Conservation (phyloP, 92 coral and sea anemone genomes). For the Anthopleura xanthogrammica region DNA sequence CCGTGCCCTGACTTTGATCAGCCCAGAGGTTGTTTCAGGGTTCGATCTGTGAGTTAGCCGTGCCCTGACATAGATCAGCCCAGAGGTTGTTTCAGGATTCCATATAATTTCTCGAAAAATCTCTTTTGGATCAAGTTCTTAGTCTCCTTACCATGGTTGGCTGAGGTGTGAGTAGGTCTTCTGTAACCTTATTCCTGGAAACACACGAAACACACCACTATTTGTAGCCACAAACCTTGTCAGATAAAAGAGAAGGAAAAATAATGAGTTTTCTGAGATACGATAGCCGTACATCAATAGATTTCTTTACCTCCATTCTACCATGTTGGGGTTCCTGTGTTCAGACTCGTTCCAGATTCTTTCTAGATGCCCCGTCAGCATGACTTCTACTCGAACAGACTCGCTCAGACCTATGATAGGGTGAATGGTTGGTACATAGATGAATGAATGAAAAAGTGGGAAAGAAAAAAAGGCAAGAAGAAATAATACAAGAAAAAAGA, state of each 20-base stretch:
- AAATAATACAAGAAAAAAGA: background rate
- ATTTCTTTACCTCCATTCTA: conserved; percentile 49
- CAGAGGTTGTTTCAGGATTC: too few relatives aligned
- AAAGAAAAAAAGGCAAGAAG: background rate
- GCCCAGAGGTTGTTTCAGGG: too few relatives aligned
- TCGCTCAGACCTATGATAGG: conserved; percentile 38
- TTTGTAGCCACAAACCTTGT: conserved; percentile 67
- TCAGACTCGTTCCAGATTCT: conserved; percentile 43
- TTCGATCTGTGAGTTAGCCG: too few relatives aligned
- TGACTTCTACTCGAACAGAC: conserved; percentile 45
- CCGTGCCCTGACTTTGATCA: too few relatives aligned
- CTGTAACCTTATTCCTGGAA: conserved; percentile 56
- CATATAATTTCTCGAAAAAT: too few relatives aligned
- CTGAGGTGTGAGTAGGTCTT: conserved; percentile 60
- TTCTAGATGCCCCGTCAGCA: conserved; percentile 42
- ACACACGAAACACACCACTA: conserved; percentile 54
- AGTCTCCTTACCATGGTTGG: conserved; percentile 54
- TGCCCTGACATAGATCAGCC: too few relatives aligned
- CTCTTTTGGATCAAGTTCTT: too few relatives aligned
- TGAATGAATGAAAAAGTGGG: background rate
- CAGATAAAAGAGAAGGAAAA: background rate
- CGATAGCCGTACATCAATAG: too few relatives aligned
- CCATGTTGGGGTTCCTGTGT: conserved; percentile 20
- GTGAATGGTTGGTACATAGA: too few relatives aligned
- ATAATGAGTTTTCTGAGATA: too few relatives aligned